Base-by-base conservation (phyloP, 2,113 vertebrate genomes). In the Pelobates fuscus region DNA sequence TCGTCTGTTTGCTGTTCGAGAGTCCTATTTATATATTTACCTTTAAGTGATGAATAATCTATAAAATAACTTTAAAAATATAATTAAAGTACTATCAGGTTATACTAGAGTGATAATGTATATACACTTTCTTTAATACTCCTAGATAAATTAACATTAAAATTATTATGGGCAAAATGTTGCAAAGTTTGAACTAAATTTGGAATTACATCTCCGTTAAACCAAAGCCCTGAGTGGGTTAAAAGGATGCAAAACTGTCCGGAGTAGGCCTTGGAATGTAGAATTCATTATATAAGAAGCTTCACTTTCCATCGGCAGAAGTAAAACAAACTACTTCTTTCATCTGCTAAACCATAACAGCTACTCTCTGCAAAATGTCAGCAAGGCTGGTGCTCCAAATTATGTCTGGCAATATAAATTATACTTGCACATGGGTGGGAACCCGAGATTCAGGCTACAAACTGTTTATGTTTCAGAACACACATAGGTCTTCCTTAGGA, bases 311-410 rank as follows among this genome's bases (percentile, higher is more conserved):
- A 58, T 66, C 54, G 30, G 49, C 49, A 74, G 32, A 74, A 74
- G 61, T 66, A 63, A 74, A 74, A 72, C 59, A 72, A 63, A 74
- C 60, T 73, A 20, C 64, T 64, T 64, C 60, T 74, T 74, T 74
- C 71, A 74, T 66, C 71, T 74, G 61, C 49, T 62, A 62, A 72
- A 72, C 60, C 49, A 74, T 57, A 74, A 74, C 71, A 74, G 64
- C 61, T 65, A 66, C 61, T 74, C 52, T 74, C 71, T 74, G 71
- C 61, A 66, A 57, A 74, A 74, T 74, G 71, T 74, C 71, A 74
- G 71, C 29, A 57, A 57, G 62, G 62, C 71, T 66, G 58, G 44
- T 58, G 49, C 71, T 57, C 49, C 49, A 25, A 66, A 41, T 74
- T 74, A 57, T 58, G 62, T 66, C 61, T 74, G 61, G 60, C 70